These are phyloP conservation scores for Tychaedon coryphoeus DNA, from an alignment of 2,113 vertebrate genomes.

Conservation along the genomic window DNA sequence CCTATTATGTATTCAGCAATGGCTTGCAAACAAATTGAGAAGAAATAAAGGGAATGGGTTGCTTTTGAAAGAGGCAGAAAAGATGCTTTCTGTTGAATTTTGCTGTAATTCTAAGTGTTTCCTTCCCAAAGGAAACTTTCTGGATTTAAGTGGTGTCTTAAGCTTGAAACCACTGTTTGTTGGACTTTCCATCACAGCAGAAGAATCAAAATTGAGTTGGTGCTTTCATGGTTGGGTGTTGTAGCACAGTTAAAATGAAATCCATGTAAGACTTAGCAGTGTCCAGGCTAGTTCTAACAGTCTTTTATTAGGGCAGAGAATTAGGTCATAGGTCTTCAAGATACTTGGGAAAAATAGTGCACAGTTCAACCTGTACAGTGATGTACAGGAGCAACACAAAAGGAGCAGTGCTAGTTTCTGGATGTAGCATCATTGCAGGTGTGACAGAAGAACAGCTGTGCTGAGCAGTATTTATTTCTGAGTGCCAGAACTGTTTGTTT, in stretches of 20 bases:
- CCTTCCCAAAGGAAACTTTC: not conserved
- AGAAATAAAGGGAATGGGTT: not conserved
- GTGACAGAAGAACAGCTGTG: slow-evolving; percentile 68
- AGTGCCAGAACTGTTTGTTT: slow-evolving; percentile 73
- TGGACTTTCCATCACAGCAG: not conserved
- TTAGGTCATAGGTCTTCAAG: not conserved
- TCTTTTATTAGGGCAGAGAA: slow-evolving; percentile 23
- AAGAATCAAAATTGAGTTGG: not conserved
- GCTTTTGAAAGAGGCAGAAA: not conserved
- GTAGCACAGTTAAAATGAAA: not conserved
- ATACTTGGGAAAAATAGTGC: not conserved
- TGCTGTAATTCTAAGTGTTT: not conserved
- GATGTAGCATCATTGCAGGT: slow-evolving; percentile 63
- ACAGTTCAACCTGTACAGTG: not conserved
- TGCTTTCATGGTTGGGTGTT: not conserved
- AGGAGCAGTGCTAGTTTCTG: slow-evolving; percentile 3
- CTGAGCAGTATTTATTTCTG: slow-evolving; percentile 75
- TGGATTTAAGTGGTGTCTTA: not conserved
- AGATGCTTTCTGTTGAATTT: not conserved
- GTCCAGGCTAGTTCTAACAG: not conserved
- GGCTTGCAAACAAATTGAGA: not conserved
- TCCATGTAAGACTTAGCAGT: not conserved
- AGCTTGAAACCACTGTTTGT: not conserved
- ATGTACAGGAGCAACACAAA: not conserved
- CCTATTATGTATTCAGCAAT: not conserved